Evolutionary conservation across 1,140 invertebrate species (phyloP).

Genomic region (Gonioctena quinquepunctata): DNA sequence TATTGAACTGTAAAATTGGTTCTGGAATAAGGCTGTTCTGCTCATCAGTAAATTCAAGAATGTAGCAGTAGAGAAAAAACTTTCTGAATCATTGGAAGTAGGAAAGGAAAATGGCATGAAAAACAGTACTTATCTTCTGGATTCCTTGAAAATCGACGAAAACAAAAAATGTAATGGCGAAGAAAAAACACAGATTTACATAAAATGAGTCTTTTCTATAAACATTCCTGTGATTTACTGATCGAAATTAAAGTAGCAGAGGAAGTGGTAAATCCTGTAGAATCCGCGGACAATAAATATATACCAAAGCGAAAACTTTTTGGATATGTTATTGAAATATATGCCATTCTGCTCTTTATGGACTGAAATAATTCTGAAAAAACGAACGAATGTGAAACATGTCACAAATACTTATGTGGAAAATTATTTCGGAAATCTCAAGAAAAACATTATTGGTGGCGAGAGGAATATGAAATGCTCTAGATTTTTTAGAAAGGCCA

Average conservation of each 20-base stretch:
- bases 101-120: too few species aligned
- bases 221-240: neutral
- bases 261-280: neutral
- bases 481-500: conserved; percentile 13
- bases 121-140: too few species aligned
- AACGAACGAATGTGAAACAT: neutral
- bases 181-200: neutral
- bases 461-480: conserved; percentile 19
- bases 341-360: conserved; percentile 14
- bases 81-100: neutral
- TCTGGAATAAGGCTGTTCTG: neutral
- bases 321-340: conserved; percentile 11
- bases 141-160: too few species aligned
- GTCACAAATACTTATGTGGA: conserved; percentile 12
- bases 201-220: neutral
- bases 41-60: neutral
- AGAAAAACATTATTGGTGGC: neutral
- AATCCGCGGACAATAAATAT: neutral
- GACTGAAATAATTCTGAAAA: conserved; percentile 1
- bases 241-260: neutral
- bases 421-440: conserved; percentile 19
- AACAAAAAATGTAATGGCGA: too few species aligned
- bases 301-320: neutral
- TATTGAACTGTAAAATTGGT: neutral
- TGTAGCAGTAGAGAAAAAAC: neutral